These are phyloP conservation scores for Pipa parva DNA, from an alignment of 2,113 vertebrate species.

Conservation along the genomic window DNA sequence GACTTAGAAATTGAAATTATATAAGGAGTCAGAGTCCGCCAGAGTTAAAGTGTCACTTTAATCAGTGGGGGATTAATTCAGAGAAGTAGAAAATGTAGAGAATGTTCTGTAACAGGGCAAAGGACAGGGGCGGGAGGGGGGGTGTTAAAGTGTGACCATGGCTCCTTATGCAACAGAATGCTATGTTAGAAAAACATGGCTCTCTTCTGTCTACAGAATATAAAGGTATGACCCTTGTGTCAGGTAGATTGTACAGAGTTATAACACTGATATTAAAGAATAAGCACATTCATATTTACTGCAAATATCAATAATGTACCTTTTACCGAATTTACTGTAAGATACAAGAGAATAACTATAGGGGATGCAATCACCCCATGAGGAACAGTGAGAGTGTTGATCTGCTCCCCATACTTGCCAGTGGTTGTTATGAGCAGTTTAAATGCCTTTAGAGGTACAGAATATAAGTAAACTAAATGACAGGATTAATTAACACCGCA, in stretches of 20 bases:
- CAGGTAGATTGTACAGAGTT: no score
- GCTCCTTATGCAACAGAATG: no score
- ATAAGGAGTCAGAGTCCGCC: slow-evolving; percentile 30
- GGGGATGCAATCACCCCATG: background rate
- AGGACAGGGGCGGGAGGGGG: background rate
- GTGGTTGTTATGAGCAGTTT: no score
- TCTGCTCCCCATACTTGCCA: no score
- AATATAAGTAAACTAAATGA: no score
- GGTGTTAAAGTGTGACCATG: background rate
- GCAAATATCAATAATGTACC: no score
- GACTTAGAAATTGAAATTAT: slow-evolving; percentile 14
- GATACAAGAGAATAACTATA: background rate
- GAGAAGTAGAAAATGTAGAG: slow-evolving; percentile 31
- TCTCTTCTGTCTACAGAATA: background rate
- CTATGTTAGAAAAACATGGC: background rate
- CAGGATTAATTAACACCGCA: no score
- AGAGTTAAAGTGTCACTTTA: slow-evolving; percentile 33
- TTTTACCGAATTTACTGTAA: background rate
- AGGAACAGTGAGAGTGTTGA: background rate
- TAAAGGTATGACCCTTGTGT: no score
- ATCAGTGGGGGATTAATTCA: slow-evolving; percentile 35
- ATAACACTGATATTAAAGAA: no score
- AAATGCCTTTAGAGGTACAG: no score
- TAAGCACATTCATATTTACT: no score
- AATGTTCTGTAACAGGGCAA: slow-evolving; percentile 9